These are phyloP conservation scores for Stylophora pistillata DNA, from an alignment of 64 coral and sea anemone genomes.

Conservation along the genomic window DNA sequence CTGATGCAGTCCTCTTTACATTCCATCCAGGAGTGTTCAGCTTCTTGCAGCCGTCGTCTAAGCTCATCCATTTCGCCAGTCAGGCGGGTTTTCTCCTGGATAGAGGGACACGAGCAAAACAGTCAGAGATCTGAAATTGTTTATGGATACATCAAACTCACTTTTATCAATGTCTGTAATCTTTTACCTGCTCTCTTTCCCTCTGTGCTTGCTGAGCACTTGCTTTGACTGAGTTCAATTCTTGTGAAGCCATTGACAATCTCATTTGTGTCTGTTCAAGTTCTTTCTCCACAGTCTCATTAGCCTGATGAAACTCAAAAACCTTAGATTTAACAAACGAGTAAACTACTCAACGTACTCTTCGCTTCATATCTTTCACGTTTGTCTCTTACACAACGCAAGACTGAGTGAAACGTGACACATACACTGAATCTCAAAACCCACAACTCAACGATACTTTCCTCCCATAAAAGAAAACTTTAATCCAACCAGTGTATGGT, in stretches of 20 bases:
- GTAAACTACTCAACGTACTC: not conserved
- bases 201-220: constrained; percentile 58
- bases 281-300: constrained; percentile 59
- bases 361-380: not conserved
- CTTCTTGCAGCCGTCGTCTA: constrained; percentile 76
- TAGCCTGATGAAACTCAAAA: constrained; percentile 20
- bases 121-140: no score
- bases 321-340: not conserved
- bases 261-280: constrained; percentile 72
- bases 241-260: constrained; percentile 66
- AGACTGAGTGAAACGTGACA: not conserved
- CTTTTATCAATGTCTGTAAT: no score
- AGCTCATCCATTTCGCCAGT: constrained; percentile 57
- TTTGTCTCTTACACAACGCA: not conserved
- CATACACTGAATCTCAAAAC: no score
- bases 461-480: no score
- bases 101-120: not conserved
- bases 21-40: not conserved
- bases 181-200: not conserved
- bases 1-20: constrained; percentile 78
- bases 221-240: constrained; percentile 63
- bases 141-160: not conserved
- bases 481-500: no score
- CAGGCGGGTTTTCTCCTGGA: constrained; percentile 61
- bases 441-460: no score